Evolutionary conservation across 2,797 vertebrate genomes (phyloP).

Genomic region (Premnoplex brunnescens): DNA sequence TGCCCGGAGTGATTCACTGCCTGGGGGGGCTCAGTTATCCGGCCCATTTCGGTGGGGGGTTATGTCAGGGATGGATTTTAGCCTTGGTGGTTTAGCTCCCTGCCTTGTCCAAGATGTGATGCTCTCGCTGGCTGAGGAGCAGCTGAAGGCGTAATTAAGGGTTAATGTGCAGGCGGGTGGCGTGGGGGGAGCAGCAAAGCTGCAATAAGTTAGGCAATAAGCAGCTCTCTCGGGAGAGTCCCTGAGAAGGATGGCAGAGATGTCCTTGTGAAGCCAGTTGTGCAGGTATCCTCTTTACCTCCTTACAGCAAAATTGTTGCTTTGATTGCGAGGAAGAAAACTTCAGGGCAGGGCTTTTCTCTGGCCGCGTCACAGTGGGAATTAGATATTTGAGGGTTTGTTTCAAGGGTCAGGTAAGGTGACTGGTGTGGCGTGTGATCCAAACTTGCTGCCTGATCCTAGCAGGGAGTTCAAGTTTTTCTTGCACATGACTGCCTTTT

Average conservation of each 20-base stretch:
- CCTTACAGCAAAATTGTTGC: not conserved
- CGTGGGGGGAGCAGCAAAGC: not conserved
- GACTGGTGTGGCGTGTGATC: not conserved
- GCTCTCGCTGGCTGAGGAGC: not conserved
- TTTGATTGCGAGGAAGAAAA: not conserved
- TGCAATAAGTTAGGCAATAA: not conserved
- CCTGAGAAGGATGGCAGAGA: conserved; percentile 36
- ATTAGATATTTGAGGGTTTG: not conserved
- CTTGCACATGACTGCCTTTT: not conserved
- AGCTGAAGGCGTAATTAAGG: conserved; percentile 9
- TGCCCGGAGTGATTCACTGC: not conserved
- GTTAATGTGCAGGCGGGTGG: not conserved
- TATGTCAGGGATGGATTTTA: not conserved
- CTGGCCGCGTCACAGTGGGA: not conserved
- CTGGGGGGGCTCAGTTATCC: not conserved
- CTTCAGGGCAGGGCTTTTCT: not conserved
- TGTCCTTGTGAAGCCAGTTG: not conserved
- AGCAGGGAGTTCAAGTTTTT: not conserved
- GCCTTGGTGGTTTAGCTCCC: not conserved
- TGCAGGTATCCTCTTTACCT: conserved; percentile 52
- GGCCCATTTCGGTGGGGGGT: not conserved
- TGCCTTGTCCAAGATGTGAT: not conserved
- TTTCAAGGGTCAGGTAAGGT: not conserved
- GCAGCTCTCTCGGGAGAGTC: not conserved
- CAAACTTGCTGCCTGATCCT: not conserved